Evolutionary conservation across 2,888 invertebrate species (phyloP), one percentile per base, ranked within the genome.

Genomic region (Cosmorhoe ocellata): DNA sequence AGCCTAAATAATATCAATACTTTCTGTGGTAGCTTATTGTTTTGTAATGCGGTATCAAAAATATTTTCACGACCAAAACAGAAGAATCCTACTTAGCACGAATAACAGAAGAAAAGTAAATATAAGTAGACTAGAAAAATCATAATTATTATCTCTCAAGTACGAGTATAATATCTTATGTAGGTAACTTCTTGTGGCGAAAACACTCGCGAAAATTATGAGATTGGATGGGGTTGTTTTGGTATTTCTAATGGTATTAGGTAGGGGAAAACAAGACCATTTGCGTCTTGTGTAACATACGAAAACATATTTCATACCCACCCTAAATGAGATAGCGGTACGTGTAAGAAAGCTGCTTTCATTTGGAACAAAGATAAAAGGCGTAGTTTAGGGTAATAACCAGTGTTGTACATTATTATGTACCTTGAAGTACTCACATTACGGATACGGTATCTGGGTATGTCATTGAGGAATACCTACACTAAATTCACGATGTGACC

Each of bases 281-380:
- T 59, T 51, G 46, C 36, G 56, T 56, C 59, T 49, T 51, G 44
- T 45, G 56, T 46, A 59, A 59, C 59, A 52, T 59, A 62, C 56
- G 56, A 41, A 57, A 49, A 58, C 52, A 58, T 59, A 60, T 62
- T 58, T 52, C 56, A 53, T 59, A 53, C 53, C 41, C 56, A 28
- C 51, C 36, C 59, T 34, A 64, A 63, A 65, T 61, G 57, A 66
- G 58, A 63, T 67, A 71, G 62, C 48, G 33, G 51, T 55, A 47
- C 61, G 59, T 60, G 59, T 65, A 63, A 66, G 69, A 68, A 69
- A 64, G 57, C 68, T 63, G 48, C 53, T 64, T 66, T 67, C 65
- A 68, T 71, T 71, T 66, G 57, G 58, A 61, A 56, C 44, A 47
- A 57, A 58, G 63, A 71, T 68, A 69, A 70, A 68, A 69, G 59